phyloP scores from a whole-genome alignment of 2,797 vertebrate genomes.

The Siniperca undulata region DNA sequence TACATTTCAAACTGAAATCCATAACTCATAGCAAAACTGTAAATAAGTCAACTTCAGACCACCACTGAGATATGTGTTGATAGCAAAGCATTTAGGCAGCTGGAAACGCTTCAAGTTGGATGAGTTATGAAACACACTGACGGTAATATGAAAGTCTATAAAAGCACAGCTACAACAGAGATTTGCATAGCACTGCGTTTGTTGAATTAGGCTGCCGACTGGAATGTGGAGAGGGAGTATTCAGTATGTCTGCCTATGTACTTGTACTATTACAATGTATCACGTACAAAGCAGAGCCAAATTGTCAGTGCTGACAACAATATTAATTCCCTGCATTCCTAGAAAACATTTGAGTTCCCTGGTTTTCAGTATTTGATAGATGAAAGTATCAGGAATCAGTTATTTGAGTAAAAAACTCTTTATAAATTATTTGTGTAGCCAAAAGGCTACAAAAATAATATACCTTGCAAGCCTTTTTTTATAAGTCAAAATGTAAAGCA shows the following conservation, averaged over 20 bases:
- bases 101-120: constrained; percentile 40
- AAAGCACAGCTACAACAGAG: not conserved
- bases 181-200: constrained; percentile 4
- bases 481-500: constrained; percentile 19
- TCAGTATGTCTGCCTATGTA: constrained; percentile 4
- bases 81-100: constrained; percentile 30
- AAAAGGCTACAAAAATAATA: not conserved
- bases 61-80: constrained; percentile 39
- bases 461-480: not conserved
- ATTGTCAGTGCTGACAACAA: not conserved
- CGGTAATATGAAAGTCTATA: not conserved
- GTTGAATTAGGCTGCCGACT: constrained; percentile 28
- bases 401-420: not conserved
- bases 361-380: not conserved
- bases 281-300: not conserved
- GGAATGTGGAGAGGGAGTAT: constrained; percentile 43
- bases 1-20: constrained; percentile 13
- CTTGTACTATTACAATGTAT: not conserved
- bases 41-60: constrained; percentile 47
- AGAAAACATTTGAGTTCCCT: not conserved
- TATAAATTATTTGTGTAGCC: constrained; percentile 5
- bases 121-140: constrained; percentile 40
- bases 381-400: not conserved
- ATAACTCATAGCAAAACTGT: constrained; percentile 38
- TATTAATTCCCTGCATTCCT: not conserved